Evolutionary conservation across 1,140 invertebrate species (phyloP), one percentile per base, ranked within the genome.

Genomic region (Drosophila malerkotliana): DNA sequence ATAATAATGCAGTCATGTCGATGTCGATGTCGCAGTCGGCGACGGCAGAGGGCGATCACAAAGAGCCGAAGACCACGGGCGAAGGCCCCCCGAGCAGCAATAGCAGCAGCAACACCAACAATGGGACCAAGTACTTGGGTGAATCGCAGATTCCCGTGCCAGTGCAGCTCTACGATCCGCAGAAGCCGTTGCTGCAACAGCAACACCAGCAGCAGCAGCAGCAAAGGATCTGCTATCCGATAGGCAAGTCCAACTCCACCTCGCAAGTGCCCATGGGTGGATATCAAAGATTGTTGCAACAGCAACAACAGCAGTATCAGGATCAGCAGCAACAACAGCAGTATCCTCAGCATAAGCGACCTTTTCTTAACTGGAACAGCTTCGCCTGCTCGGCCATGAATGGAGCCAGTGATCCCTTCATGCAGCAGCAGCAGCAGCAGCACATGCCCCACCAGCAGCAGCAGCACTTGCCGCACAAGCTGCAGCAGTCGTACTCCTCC

Each of bases 221-320:
- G 41, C 44, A 82, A 56, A 75, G 79, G 47, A 75, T 63, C 41
- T 64, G 69, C 54, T 77, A 81, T 64, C 82, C 90, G 64, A 90
- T 91, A 44, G 81, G 87, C 47, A 91, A 91, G 60, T 91, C 90
- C 9, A 90, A 87, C 55, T 90, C 87, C 14, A 90, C 90, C 26
- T 91, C 87, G 24, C 90, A 91, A 64, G 60, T 91, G 59, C 88
- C 85, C 49, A 72, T 83, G 78, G 78, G 63, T 41, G 71, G 81
- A 48, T 90, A 90, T 49, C 74, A 79, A 52, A 58, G 79, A 57
- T 56, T 74, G 64, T 64, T 77, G 75, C 75, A 77, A 7, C 83
- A 87, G 28, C 76, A 83, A 28, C 72, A 83, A 15, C 66, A 71
- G 0, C 77, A 60, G 0, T 69, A 57, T 0, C 83, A 87, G 30